A percentile compares a stretch with the other conserved stretches of the same genome.
Conservation (phyloP, 2,797 vertebrate species). For the Cuniculus paca region DNA sequence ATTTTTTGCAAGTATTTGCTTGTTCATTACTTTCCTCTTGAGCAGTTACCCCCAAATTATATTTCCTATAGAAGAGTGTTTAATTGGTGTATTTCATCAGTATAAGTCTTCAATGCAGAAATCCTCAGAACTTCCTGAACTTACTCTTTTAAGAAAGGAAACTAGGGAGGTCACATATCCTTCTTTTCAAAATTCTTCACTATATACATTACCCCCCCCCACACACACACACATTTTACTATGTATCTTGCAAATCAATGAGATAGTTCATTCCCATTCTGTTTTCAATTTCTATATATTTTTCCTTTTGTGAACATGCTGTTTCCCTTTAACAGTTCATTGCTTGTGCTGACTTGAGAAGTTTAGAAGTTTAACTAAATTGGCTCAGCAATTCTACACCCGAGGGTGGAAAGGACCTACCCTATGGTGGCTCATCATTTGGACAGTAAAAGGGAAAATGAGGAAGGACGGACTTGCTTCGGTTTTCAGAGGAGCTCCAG, state of each 20-base stretch:
- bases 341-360: background rate
- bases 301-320: background rate
- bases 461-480: background rate
- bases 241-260: background rate
- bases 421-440: background rate
- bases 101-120: conserved; percentile 8
- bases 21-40: conserved; percentile 42
- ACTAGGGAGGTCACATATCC: background rate
- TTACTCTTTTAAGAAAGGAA: background rate
- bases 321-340: background rate
- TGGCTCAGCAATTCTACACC: background rate
- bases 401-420: background rate
- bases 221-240: background rate
- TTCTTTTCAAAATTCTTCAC: background rate
- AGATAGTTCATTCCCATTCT: background rate
- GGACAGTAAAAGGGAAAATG: background rate
- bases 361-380: background rate
- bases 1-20: conserved; percentile 14
- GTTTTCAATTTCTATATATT: background rate
- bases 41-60: background rate
- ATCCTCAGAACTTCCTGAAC: background rate
- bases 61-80: background rate
- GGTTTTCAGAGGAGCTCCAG: background rate
- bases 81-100: conserved; percentile 8
- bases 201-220: background rate